phyloP scores from a whole-genome alignment of 2,888 invertebrate genomes.

The Nymphalis urticae region DNA sequence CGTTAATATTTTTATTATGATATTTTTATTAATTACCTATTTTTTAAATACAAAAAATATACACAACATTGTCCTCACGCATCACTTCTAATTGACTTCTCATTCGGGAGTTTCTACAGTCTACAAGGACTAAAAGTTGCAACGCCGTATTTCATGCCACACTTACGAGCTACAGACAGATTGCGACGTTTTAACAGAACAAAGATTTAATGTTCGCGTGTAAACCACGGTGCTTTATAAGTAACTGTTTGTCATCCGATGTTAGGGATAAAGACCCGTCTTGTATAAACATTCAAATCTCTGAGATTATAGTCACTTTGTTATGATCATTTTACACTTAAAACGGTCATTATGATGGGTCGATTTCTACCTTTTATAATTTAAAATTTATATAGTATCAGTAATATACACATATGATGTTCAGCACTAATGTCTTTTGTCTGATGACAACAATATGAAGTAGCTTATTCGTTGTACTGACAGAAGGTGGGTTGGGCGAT shows the following conservation, averaged over 20 bases:
- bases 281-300: constrained; percentile 23
- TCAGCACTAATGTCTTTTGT: too few relatives aligned
- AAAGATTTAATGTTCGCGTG: constrained; percentile 40
- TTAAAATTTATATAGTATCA: neutral
- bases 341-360: neutral
- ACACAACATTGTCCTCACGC: neutral
- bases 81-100: constrained; percentile 14
- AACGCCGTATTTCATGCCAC: constrained; percentile 46
- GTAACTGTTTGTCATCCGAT: constrained; percentile 35
- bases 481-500: constrained; percentile 40
- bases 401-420: neutral
- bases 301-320: constrained; percentile 15
- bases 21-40: too few relatives aligned
- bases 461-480: neutral
- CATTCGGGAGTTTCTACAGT: constrained; percentile 15
- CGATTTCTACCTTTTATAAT: constrained; percentile 1
- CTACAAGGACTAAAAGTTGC: constrained; percentile 37
- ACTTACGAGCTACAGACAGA: constrained; percentile 46
- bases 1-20: neutral
- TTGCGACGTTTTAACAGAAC: constrained; percentile 43
- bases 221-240: constrained; percentile 37
- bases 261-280: constrained; percentile 29
- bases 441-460: neutral
- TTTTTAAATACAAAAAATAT: too few relatives aligned
- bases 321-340: constrained; percentile 10